Base-by-base conservation (phyloP, 37 sponge, comb jelly and placozoan species). In the Hexactinellida sp. region DNA sequence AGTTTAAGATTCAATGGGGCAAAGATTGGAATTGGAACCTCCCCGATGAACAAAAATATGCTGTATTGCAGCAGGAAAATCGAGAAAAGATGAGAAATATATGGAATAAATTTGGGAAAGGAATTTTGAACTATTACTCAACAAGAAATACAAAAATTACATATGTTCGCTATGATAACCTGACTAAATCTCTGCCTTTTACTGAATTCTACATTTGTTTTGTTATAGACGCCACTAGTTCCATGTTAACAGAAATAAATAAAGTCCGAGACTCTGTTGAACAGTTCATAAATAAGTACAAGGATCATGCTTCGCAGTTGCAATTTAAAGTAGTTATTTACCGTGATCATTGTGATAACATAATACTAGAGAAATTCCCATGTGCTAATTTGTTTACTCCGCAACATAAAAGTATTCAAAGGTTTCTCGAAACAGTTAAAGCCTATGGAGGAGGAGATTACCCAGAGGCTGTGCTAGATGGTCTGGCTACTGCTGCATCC, bases 111-210 rank as follows among this genome's bases (percentile, higher is more conserved):
- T 63, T 63, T 28, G 76, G 76, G 30, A 63, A n/a, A 28, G 76
- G 76, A n/a, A 63, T 63, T 25, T n/a, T 63, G 76, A 63, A 63
- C 13, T 63, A 63, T n/a, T 63, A 63, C 30, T 63, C 76, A 25
- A 10, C 28, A 7, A 10, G 21, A 25, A 23, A 23, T 3, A 63
- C 76, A 7, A 23, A 63, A 28, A 63, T 63, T 63, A 32, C 5
- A 3, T 63, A 21, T n/a, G 30, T 63, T 32, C 76, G 19, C 21
- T 63, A 25, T n/a, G 21, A 10, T 63, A 10, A 5, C 3, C 3
- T 25, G 5, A 3, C 3, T 32, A 7, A 25, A n/a, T 3, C 21
- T 25, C 30, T 25, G 3, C 13, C 28, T 23, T 41, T 41, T 13
- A n/a, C 3, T 28, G 34, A 63, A 25, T 63, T 21, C 34, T 63